A percentile compares a stretch with the other conserved stretches of the same genome.
Conservation (phyloP, 2,888 invertebrate genomes). For the Scrobipalpa costella region DNA sequence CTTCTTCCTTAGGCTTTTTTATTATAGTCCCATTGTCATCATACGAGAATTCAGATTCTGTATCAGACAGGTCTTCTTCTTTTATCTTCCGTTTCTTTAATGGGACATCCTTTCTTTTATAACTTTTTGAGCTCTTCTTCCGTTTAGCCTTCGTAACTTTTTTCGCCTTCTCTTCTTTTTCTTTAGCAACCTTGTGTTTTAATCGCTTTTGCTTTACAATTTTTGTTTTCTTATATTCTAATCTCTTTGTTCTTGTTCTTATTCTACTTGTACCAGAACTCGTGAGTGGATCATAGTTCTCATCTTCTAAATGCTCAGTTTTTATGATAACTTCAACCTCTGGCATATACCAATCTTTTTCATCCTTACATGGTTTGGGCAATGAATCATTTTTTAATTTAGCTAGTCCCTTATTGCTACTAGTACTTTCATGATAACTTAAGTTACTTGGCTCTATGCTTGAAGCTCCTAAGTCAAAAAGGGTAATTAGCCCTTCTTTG, state of each 20-base stretch:
- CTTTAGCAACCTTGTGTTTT: constrained; percentile 11
- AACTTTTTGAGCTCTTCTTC: constrained; percentile 5
- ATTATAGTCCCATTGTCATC: constrained; percentile 18
- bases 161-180: background rate
- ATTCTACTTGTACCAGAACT: constrained; percentile 11
- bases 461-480: background rate
- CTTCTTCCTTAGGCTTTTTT: constrained; percentile 14
- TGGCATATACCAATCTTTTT: constrained; percentile 15
- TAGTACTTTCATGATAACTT: constrained; percentile 7
- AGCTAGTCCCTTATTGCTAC: background rate
- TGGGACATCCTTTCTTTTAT: constrained; percentile 16
- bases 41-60: constrained; percentile 13
- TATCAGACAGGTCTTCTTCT: constrained; percentile 10
- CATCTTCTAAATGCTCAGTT: constrained; percentile 14
- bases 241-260: background rate
- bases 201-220: constrained; percentile 8
- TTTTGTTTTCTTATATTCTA: background rate
- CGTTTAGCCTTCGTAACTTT: constrained; percentile 2
- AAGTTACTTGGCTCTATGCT: background rate
- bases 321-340: constrained; percentile 12
- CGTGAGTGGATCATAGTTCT: constrained; percentile 12
- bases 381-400: background rate
- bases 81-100: constrained; percentile 15
- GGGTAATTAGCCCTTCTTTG: constrained; percentile 4
- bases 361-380: background rate